These are phyloP conservation scores for Stichodactyla helianthus DNA, from an alignment of 64 coral and sea anemone species.

Conservation along the genomic window DNA sequence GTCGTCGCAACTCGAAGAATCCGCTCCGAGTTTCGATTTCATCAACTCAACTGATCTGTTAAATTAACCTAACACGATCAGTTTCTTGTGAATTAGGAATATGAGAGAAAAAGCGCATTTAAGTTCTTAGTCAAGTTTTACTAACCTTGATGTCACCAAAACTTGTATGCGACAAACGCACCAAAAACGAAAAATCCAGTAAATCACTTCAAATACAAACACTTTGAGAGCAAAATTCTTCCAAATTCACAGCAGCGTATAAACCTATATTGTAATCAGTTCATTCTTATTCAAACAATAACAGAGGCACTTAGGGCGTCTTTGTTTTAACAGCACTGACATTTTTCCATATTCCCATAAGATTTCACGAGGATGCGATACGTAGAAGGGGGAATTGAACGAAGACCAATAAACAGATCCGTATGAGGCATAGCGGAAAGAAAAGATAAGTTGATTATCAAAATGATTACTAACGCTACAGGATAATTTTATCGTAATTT, in stretches of 20 bases:
- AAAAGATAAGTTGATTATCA: constrained; percentile 2
- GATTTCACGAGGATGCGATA: neutral
- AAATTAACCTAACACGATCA: neutral
- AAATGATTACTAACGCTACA: neutral
- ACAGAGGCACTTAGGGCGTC: constrained; percentile 8
- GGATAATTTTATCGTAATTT: neutral
- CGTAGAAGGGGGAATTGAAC: neutral
- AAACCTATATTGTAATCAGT: constrained; percentile 28
- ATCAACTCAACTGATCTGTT: neutral
- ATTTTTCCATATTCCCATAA: constrained; percentile 23
- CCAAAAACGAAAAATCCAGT: neutral
- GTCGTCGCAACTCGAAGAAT: neutral
- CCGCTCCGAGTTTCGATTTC: neutral
- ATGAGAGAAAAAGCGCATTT: neutral
- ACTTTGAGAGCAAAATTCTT: neutral
- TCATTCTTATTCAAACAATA: constrained; percentile 29
- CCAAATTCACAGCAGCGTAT: constrained; percentile 16
- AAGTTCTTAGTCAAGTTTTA: neutral
- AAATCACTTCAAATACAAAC: neutral
- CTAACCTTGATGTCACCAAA: neutral
- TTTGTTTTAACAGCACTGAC: constrained; percentile 9
- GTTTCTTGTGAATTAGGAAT: neutral
- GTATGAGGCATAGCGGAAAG: neutral
- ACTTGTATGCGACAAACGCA: neutral
- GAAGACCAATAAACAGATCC: neutral